These are phyloP conservation scores for Onthophagus sagittarius DNA, from an alignment of 2,888 invertebrate species.

Conservation along the genomic window DNA sequence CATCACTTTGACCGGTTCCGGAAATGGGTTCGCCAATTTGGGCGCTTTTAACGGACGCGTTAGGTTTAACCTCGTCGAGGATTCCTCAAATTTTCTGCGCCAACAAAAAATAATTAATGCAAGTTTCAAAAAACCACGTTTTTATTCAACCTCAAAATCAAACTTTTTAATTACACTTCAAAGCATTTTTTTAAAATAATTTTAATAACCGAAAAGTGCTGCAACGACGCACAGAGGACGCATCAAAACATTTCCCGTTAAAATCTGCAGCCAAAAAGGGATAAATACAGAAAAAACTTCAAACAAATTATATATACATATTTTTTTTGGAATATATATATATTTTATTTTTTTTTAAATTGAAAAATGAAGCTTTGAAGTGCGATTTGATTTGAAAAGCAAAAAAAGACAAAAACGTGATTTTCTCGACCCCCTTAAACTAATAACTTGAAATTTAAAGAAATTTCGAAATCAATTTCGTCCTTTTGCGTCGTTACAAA, in stretches of 20 bases:
- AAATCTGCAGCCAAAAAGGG: not conserved
- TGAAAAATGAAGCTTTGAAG: not conserved
- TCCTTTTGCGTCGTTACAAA: not conserved
- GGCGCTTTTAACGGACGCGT: slow-evolving; percentile 40
- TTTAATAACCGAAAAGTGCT: not conserved
- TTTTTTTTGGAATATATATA: not conserved
- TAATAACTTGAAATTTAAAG: not conserved
- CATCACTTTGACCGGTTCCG: slow-evolving; percentile 45
- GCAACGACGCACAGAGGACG: not conserved
- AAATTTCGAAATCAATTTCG: not conserved
- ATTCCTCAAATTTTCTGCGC: slow-evolving; percentile 37
- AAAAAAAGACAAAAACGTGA: not conserved
- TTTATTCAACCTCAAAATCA: not conserved
- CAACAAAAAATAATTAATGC: not conserved
- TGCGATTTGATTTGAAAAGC: not conserved
- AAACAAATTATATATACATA: not conserved
- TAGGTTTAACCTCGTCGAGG: slow-evolving; percentile 41
- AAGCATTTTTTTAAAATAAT: not conserved
- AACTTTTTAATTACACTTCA: not conserved
- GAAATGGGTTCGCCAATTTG: slow-evolving; percentile 44
- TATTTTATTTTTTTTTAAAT: not conserved
- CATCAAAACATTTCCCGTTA: not conserved
- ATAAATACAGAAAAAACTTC: not conserved
- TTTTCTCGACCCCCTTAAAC: not conserved
- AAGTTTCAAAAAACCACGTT: not conserved